Evolutionary conservation across 2,797 vertebrate genomes (phyloP).

Genomic region (Anguilla pacifica): DNA sequence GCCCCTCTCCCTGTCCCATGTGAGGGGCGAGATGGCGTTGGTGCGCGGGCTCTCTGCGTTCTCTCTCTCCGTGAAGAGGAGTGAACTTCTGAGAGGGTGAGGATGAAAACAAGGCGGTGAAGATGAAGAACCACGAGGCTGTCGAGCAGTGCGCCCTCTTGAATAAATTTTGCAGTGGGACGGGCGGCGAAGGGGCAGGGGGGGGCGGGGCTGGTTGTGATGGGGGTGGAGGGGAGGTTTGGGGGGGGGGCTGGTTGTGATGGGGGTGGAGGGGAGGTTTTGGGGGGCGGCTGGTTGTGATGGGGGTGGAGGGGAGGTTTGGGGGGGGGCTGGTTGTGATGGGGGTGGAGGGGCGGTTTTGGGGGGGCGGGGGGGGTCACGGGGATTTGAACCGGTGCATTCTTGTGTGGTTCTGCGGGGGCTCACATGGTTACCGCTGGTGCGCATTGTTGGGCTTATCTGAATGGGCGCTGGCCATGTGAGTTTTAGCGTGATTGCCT

Average conservation of each 20-base stretch:
- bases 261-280: constrained; percentile 40
- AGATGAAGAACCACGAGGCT: constrained; percentile 71
- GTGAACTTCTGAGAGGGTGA: constrained; percentile 73
- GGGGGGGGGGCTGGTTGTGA: not conserved
- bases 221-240: constrained; percentile 37
- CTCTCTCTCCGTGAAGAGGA: constrained; percentile 61
- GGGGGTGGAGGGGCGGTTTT: constrained; percentile 38
- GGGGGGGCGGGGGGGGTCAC: constrained; percentile 70
- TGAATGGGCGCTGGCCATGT: constrained; percentile 93
- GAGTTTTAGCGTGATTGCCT: constrained; percentile 86
- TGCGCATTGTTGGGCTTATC: constrained; percentile 90
- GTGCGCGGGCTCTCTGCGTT: not conserved
- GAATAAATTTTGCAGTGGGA: constrained; percentile 87
- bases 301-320: constrained; percentile 37
- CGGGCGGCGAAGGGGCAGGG: not conserved
- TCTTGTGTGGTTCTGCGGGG: constrained; percentile 93
- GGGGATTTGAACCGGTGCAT: constrained; percentile 95
- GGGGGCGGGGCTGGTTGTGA: too few species aligned
- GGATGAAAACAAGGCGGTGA: constrained; percentile 71
- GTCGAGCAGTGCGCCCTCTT: constrained; percentile 84
- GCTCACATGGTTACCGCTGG: constrained; percentile 97
- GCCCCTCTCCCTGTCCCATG: not conserved
- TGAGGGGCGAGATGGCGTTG: not conserved
- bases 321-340: not conserved
- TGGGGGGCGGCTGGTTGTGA: too few species aligned